Evolutionary conservation across 35 echinoderm and acorn worm species (phyloP).

Genomic region (Heliocidaris tuberculata): DNA sequence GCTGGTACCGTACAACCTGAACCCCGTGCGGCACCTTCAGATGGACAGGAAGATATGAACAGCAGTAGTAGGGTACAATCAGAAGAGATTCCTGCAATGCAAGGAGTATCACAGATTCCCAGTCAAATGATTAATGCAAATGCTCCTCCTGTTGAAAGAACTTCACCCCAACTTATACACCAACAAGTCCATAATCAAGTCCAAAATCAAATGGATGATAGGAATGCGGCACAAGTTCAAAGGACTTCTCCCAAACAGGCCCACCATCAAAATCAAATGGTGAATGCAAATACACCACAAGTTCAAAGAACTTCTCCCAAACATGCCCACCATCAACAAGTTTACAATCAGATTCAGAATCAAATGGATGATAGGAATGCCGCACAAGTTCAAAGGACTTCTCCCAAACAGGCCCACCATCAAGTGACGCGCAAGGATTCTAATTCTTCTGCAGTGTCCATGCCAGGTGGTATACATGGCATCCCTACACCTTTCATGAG

Average conservation of each 20-base stretch:
- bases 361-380: not conserved
- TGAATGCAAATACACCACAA: not conserved
- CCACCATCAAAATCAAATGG: not conserved
- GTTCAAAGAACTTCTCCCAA: not conserved
- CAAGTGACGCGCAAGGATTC: not conserved
- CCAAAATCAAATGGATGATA: not conserved
- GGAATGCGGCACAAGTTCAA: too few relatives aligned
- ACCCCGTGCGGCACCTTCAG: not conserved
- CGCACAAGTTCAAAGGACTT: not conserved
- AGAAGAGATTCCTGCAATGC: not conserved
- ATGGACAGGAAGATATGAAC: constrained; percentile 1
- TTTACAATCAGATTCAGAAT: not conserved
- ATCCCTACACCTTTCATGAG: not conserved
- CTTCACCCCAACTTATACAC: not conserved
- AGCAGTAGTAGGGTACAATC: not conserved
- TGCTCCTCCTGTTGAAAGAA: not conserved
- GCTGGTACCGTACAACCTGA: not conserved
- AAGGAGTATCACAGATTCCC: not conserved
- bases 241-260: too few relatives aligned
- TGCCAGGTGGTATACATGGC: not conserved
- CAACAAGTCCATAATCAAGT: not conserved
- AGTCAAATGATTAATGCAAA: not conserved
- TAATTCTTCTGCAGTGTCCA: not conserved
- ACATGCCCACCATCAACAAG: not conserved
- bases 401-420: not conserved